Percentiles rank a stretch among this genome's conserved stretches.
phyloP scores from a whole-genome alignment of 2,797 vertebrate species.

The Botia kubotai region DNA sequence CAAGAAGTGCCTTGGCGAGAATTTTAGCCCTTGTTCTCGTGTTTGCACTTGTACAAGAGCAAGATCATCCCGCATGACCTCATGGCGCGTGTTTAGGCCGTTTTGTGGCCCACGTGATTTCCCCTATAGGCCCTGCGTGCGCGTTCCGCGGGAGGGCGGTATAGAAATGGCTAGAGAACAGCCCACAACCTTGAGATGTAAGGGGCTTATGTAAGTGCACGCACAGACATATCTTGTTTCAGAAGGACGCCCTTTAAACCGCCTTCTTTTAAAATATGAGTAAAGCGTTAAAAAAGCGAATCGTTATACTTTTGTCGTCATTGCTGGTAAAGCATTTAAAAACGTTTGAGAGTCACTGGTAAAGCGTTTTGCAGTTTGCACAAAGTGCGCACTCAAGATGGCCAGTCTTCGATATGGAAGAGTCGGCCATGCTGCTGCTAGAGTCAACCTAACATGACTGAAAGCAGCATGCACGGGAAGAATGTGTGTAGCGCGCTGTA shows the following conservation, averaged over 20 bases:
- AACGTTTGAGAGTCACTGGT: not conserved
- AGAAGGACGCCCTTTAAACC: not conserved
- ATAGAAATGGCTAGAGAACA: conserved; percentile 20
- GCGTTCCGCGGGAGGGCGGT: conserved; percentile 55
- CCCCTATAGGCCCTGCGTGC: conserved; percentile 66
- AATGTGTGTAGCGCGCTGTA: conserved; percentile 5
- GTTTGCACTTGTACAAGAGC: not conserved
- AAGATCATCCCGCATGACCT: conserved; percentile 73
- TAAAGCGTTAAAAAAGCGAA: not conserved
- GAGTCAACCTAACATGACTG: conserved; percentile 43
- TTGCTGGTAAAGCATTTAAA: not conserved
- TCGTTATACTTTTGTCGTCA: not conserved
- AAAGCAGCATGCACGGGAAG: conserved; percentile 25
- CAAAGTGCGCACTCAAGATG: conserved; percentile 46
- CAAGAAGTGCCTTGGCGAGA: not conserved
- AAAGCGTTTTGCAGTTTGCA: conserved; percentile 16
- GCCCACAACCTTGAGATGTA: conserved; percentile 8
- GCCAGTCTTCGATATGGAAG: conserved; percentile 48
- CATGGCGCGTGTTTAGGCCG: conserved; percentile 78
- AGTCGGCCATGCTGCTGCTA: conserved; percentile 51
- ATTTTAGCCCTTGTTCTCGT: not conserved
- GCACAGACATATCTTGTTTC: not conserved
- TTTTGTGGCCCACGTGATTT: conserved; percentile 75
- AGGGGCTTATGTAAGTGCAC: not conserved
- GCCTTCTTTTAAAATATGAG: not conserved